Percentiles rank a stretch among this genome's conserved stretches.
These are phyloP conservation scores for Drosophila saltans DNA, from an alignment of 1,140 invertebrate species.

Conservation along the genomic window DNA sequence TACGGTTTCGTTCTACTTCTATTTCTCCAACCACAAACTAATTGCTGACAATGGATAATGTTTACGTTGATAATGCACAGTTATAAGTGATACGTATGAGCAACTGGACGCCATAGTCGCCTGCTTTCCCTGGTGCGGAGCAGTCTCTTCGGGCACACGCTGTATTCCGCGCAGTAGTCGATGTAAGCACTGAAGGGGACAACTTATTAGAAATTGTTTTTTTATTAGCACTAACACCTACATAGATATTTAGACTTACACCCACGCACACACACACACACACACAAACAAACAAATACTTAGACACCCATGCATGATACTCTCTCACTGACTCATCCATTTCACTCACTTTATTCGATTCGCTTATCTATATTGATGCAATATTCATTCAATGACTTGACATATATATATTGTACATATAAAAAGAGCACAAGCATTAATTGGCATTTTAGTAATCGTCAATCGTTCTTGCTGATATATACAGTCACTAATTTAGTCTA, in stretches of 20 bases:
- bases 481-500: conserved; percentile 58
- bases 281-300: not conserved
- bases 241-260: not conserved
- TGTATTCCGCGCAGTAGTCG: conserved; percentile 83
- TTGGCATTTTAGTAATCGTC: conserved; percentile 27
- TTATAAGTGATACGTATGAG: conserved; percentile 86
- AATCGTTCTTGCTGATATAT: not conserved
- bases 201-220: conserved; percentile 1
- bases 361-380: conserved; percentile 31
- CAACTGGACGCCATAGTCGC: conserved; percentile 88
- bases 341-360: conserved; percentile 11
- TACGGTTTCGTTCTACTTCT: conserved; percentile 65
- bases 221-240: not conserved
- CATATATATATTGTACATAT: conserved; percentile 35
- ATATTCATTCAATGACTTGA: conserved; percentile 25
- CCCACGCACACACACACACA: not conserved
- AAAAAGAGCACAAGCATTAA: conserved; percentile 20
- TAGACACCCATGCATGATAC: conserved; percentile 26
- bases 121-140: conserved; percentile 88
- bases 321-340: not conserved
- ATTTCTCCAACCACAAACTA: conserved; percentile 45
- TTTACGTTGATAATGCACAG: conserved; percentile 48
- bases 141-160: conserved; percentile 80
- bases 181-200: conserved; percentile 71
- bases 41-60: conserved; percentile 43